These are phyloP conservation scores for Eupithecia subumbrata DNA, from an alignment of 2,888 invertebrate genomes.

Conservation along the genomic window DNA sequence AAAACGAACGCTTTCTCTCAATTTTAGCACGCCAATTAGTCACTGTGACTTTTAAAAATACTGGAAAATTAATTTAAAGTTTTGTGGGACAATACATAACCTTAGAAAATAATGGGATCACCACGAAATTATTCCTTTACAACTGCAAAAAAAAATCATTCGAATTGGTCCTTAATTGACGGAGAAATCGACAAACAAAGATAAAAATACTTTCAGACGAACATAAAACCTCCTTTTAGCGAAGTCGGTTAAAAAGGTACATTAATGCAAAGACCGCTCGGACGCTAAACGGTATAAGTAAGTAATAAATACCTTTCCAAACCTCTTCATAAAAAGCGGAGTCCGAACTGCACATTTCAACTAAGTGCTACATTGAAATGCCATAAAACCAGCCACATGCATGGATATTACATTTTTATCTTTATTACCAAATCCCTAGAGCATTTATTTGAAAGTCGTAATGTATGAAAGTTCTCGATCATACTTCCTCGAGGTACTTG, in stretches of 20 bases:
- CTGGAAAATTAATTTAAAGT: neutral
- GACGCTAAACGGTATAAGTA: neutral
- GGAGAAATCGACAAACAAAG: too few relatives aligned
- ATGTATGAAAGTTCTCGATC: slow-evolving; percentile 20
- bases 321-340: slow-evolving; percentile 10
- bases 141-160: too few relatives aligned
- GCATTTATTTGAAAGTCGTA: slow-evolving; percentile 22
- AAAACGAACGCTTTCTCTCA: neutral
- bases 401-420: slow-evolving; percentile 25
- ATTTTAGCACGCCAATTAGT: neutral
- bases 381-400: slow-evolving; percentile 17
- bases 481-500: slow-evolving; percentile 12
- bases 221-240: too few relatives aligned
- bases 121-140: too few relatives aligned
- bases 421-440: slow-evolving; percentile 17
- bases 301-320: neutral
- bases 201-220: too few relatives aligned
- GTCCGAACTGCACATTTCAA: slow-evolving; percentile 13
- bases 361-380: slow-evolving; percentile 21
- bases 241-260: neutral
- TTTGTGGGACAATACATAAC: too few relatives aligned
- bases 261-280: neutral
- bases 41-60: neutral
- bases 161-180: too few relatives aligned
- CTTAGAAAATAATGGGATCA: too few relatives aligned